These are phyloP conservation scores for Ceratosolen solmsi DNA, from an alignment of 1,140 invertebrate genomes.

Conservation along the genomic window DNA sequence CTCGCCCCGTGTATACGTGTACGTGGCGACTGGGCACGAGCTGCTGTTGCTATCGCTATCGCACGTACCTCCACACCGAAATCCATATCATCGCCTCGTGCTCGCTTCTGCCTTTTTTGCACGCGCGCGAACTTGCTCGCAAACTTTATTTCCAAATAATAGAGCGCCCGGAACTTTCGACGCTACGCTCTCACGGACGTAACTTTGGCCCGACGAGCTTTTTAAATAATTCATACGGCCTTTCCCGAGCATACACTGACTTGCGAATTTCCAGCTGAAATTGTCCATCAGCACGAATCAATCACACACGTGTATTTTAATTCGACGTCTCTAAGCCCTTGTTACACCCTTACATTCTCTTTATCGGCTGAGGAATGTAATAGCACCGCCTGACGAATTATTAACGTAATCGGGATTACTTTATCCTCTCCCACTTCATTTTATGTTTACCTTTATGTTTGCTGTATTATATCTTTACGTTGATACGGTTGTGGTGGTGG, in stretches of 20 bases:
- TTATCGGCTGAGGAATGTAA: too few species aligned
- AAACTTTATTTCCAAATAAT: constrained; percentile 54
- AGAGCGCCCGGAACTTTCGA: constrained; percentile 38
- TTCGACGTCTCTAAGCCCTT: too few species aligned
- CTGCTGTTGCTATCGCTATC: constrained; percentile 24
- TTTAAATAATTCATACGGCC: constrained; percentile 13
- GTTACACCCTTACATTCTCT: too few species aligned
- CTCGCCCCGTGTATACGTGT: constrained; percentile 43
- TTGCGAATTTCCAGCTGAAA: background rate
- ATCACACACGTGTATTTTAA: too few species aligned
- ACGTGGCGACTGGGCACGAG: background rate
- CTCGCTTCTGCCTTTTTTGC: constrained; percentile 12
- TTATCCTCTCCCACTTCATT: too few species aligned
- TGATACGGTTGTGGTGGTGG: too few species aligned
- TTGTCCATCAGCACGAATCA: background rate
- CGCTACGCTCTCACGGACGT: background rate
- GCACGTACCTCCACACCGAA: constrained; percentile 22
- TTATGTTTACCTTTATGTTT: too few species aligned
- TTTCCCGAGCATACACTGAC: background rate
- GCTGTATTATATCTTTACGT: too few species aligned
- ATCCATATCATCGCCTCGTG: constrained; percentile 53
- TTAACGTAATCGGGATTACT: too few species aligned
- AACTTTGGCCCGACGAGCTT: background rate
- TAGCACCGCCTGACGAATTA: too few species aligned
- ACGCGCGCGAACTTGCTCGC: constrained; percentile 1